Conservation (phyloP, 2,888 invertebrate species). For the Amphipyra tragopoginis region DNA sequence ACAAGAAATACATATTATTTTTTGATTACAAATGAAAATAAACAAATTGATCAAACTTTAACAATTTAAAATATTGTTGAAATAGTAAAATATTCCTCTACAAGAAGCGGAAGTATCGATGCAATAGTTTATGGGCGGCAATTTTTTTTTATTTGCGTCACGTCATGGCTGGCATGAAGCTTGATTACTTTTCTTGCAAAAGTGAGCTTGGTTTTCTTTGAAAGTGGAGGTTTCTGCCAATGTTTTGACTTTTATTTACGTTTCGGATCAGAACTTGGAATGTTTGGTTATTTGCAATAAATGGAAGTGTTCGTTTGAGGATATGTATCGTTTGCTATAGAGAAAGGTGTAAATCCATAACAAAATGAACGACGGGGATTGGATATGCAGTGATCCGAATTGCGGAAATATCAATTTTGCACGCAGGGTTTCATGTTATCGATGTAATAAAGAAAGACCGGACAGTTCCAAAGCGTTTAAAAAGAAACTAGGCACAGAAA, state of each 20-base stretch:
- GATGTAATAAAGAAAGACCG: slow-evolving; percentile 94
- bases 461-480: slow-evolving; percentile 84
- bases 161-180: slow-evolving; percentile 85
- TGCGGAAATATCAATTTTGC: slow-evolving; percentile 99
- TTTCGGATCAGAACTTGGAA: slow-evolving; percentile 59
- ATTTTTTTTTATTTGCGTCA: slow-evolving; percentile 70
- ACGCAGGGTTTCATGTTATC: slow-evolving; percentile 96
- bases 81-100: neutral
- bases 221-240: slow-evolving; percentile 76
- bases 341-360: slow-evolving; percentile 63
- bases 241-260: slow-evolving; percentile 82
- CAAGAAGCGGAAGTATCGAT: slow-evolving; percentile 50
- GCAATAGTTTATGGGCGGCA: slow-evolving; percentile 45
- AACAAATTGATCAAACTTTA: too few species aligned
- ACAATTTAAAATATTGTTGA: too few species aligned
- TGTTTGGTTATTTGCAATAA: slow-evolving; percentile 60
- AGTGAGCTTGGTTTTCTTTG: slow-evolving; percentile 87
- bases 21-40: too few species aligned
- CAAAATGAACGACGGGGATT: slow-evolving; percentile 91
- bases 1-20: too few species aligned
- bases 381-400: slow-evolving; percentile 91
- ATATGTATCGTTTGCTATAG: slow-evolving; percentile 64
- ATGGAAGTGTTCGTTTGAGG: slow-evolving; percentile 55
- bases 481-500: slow-evolving; percentile 98
- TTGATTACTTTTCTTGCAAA: slow-evolving; percentile 86